Evolutionary conservation across 2,113 vertebrate species (phyloP).

Genomic region (Nibea albiflora): DNA sequence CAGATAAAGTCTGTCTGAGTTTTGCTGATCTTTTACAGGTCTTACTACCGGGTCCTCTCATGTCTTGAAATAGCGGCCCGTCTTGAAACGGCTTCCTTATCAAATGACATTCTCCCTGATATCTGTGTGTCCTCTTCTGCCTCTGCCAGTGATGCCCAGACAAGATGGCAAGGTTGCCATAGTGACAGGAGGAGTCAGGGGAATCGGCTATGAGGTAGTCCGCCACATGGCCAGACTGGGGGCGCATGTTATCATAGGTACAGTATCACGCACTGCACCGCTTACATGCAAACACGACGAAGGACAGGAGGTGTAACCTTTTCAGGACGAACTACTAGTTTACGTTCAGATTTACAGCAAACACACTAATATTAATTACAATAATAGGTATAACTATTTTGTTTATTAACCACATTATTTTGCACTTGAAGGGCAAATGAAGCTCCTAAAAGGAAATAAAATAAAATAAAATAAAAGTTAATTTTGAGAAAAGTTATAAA

Average conservation of each 20-base stretch:
- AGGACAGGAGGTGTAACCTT: neutral
- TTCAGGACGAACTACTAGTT: neutral
- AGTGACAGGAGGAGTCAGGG: slow-evolving; percentile 90
- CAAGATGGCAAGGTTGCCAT: slow-evolving; percentile 91
- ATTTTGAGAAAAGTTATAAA: neutral
- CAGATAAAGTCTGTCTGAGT: neutral
- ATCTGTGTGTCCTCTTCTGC: slow-evolving; percentile 71
- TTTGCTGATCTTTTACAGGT: neutral
- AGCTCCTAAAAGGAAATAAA: neutral
- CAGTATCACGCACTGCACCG: slow-evolving; percentile 53
- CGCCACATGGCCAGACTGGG: slow-evolving; percentile 88
- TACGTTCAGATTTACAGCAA: neutral
- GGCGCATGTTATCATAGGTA: slow-evolving; percentile 91
- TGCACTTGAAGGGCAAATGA: too few species aligned
- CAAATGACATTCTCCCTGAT: slow-evolving; percentile 62
- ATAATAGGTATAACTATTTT: neutral
- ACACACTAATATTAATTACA: neutral
- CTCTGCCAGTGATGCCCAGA: slow-evolving; percentile 83
- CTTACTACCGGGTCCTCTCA: neutral
- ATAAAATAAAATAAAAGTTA: neutral
- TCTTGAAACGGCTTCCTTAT: slow-evolving; percentile 45
- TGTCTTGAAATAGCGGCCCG: slow-evolving; percentile 16
- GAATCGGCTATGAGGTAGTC: slow-evolving; percentile 89
- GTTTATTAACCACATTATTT: neutral
- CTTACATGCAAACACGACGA: slow-evolving; percentile 16